Evolutionary conservation across 2,113 vertebrate genomes (phyloP).

Genomic region (Suricata suricatta): DNA sequence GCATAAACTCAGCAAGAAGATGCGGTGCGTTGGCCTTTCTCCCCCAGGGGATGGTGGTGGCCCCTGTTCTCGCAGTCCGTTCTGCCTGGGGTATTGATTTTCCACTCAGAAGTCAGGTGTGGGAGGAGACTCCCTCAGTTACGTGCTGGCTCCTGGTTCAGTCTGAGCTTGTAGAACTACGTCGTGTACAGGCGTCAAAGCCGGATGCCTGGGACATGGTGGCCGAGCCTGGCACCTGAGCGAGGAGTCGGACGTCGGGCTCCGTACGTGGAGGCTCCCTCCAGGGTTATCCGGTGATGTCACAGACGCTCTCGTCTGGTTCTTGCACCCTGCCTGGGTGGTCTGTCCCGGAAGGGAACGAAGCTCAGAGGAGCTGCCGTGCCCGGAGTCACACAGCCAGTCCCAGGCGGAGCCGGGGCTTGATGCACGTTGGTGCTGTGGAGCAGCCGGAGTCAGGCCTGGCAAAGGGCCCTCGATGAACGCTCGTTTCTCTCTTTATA

Average conservation of each 20-base stretch:
- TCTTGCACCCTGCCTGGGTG: background rate
- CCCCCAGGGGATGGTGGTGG: constrained; percentile 48
- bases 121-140: background rate
- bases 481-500: constrained; percentile 7
- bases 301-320: background rate
- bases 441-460: constrained; percentile 42
- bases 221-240: background rate
- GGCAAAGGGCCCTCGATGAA: background rate
- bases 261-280: background rate
- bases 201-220: background rate
- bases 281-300: background rate
- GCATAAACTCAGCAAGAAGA: constrained; percentile 4
- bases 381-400: background rate
- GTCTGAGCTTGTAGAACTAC: background rate
- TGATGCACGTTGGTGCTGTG: background rate
- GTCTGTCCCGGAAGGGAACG: constrained; percentile 36
- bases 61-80: constrained; percentile 32
- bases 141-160: background rate
- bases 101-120: constrained; percentile 48
- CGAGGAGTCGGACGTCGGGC: background rate
- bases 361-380: constrained; percentile 34
- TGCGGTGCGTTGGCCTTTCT: constrained; percentile 49
- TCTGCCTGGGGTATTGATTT: constrained; percentile 61
- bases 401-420: background rate
- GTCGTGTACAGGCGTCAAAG: background rate